Evolutionary conservation across 1,140 invertebrate genomes (phyloP).

Genomic region (Phymastichus coffea): DNA sequence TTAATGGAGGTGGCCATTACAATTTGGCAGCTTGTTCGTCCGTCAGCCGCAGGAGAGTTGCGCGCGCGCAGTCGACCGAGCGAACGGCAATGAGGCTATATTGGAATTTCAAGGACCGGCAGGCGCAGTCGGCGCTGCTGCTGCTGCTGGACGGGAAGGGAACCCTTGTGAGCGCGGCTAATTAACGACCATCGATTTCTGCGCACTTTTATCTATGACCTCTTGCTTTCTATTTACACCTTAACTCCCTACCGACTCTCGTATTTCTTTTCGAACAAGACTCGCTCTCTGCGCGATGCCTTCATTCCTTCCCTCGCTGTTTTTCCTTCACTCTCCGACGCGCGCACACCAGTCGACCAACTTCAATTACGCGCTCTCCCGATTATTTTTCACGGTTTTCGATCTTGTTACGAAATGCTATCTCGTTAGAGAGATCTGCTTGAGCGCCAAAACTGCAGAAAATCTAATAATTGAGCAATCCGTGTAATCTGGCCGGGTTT

Average conservation of each 20-base stretch:
- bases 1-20: background rate
- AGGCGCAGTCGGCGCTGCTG: constrained; percentile 5
- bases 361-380: background rate
- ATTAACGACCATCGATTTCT: constrained; percentile 19
- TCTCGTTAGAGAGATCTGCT: too few relatives aligned
- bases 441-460: too few relatives aligned
- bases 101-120: background rate
- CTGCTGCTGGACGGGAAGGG: too few relatives aligned
- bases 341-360: too few relatives aligned
- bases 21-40: constrained; percentile 3
- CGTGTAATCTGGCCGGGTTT: too few relatives aligned
- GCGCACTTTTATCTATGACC: background rate
- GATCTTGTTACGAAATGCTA: background rate
- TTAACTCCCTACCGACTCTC: too few relatives aligned
- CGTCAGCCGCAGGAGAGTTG: background rate
- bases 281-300: too few relatives aligned
- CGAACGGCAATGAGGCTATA: background rate
- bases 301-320: too few relatives aligned
- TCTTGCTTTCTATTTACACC: background rate
- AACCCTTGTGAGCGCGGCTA: constrained; percentile 6
- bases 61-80: too few relatives aligned
- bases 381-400: background rate
- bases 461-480: too few relatives aligned
- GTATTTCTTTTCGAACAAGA: too few relatives aligned
- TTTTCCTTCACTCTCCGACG: background rate